Base-by-base conservation (phyloP, 1,140 invertebrate genomes). In the Periplaneta americana region DNA sequence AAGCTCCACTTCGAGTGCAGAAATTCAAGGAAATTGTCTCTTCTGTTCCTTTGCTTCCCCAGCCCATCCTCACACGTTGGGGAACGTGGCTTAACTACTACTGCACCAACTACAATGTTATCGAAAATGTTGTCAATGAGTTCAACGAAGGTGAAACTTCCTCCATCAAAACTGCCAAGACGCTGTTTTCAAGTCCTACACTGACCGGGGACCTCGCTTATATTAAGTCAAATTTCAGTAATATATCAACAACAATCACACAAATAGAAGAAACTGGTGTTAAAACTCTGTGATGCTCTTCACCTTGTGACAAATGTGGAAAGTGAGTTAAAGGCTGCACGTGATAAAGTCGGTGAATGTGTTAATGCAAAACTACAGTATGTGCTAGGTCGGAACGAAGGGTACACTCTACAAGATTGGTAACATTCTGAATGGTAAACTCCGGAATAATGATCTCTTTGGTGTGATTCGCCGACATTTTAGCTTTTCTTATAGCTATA, bases 221-320 rank as follows among this genome's bases (percentile, higher is more conserved):
- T 76, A 76, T 76, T 32, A 76, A 76, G 75, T 76, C 75, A 4
- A 76, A 76, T 18, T 76, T 76, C 75, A 76, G 32, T 32, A 34
- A 33, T 32, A 18, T 76, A 76, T 18, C 75, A 76, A 76, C 75
- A 76, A 33, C 75, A 76, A 34, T 32, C 66, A 76, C 34, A 32
- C 75, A 76, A 76, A 11, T 34, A 32, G 3, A 76, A 76, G 32
- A 18, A 76, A 76, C 75, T 18, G 75, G 32, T 76, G 75, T n/a
- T 76, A 33, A 31, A 76, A 76, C 32, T 76, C 75, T 76, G 28
- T 76, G 18, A 18, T 18, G n/a, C 8, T 18, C 32, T 76, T 31
- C n/a, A n/a, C n/a, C n/a, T n/a, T n/a, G n/a, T n/a, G n/a, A n/a
- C n/a, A n/a, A n/a, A n/a, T n/a, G n/a, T n/a, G n/a, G n/a, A n/a